Conservation (phyloP, 2,888 invertebrate genomes). For the Cistogaster globosa region DNA sequence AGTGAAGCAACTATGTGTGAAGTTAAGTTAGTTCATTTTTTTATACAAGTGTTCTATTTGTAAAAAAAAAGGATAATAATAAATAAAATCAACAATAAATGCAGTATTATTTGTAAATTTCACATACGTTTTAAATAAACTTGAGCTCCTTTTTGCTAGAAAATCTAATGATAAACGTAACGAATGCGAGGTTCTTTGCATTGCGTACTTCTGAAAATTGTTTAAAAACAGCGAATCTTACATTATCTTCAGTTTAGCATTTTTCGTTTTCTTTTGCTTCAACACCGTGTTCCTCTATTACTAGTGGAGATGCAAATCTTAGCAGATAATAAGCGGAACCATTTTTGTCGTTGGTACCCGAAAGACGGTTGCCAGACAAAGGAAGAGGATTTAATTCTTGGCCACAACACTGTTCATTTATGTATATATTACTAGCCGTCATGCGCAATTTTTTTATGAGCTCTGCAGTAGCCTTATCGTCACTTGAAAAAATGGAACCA, state of each 20-base stretch:
- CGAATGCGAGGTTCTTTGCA: too few species aligned
- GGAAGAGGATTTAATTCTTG: slow-evolving; percentile 99
- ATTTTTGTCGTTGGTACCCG: slow-evolving; percentile 99
- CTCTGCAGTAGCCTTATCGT: slow-evolving; percentile 86
- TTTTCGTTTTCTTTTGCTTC: neutral
- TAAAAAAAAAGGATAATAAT: too few species aligned
- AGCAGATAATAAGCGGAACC: slow-evolving; percentile 96
- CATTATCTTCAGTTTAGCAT: neutral
- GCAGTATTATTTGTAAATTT: too few species aligned
- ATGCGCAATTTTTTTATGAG: slow-evolving; percentile 91
- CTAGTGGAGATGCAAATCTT: slow-evolving; percentile 94
- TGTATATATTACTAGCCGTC: slow-evolving; percentile 97
- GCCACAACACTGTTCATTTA: slow-evolving; percentile 98
- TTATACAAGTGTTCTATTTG: too few species aligned
- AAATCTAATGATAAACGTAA: too few species aligned
- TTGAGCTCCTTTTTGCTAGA: too few species aligned
- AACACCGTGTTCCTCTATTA: slow-evolving; percentile 89
- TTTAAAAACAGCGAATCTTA: too few species aligned
- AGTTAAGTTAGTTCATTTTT: too few species aligned
- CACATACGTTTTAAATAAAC: too few species aligned
- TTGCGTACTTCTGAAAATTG: too few species aligned
- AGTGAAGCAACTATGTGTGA: too few species aligned
- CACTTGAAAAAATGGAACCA: slow-evolving; percentile 67
- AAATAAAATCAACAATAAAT: too few species aligned
- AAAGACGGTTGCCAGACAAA: slow-evolving; percentile 96